Conservation (phyloP, 2,797 vertebrate species). For the Sebastolobus alascanus region DNA sequence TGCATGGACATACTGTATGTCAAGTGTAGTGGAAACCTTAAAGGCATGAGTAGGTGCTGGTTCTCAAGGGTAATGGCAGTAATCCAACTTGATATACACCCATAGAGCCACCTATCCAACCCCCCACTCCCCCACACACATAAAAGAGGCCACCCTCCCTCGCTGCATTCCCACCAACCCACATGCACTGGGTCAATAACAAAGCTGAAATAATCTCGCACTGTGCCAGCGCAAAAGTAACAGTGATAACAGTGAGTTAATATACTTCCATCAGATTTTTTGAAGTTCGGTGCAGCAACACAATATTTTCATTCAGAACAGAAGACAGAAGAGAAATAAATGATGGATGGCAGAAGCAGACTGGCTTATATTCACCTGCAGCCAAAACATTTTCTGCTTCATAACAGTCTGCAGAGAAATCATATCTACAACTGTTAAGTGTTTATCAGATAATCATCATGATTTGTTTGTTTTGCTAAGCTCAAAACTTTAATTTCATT, state of each 20-base stretch:
- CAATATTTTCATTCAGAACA: slow-evolving; percentile 2
- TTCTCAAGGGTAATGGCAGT: slow-evolving; percentile 33
- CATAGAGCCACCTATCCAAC: slow-evolving; percentile 7
- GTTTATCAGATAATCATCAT: slow-evolving; percentile 44
- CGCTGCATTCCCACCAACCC: slow-evolving; percentile 15
- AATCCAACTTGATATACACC: slow-evolving; percentile 23
- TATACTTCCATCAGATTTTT: slow-evolving; percentile 3
- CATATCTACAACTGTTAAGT: not conserved
- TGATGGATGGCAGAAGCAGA: slow-evolving; percentile 6
- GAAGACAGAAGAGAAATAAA: not conserved
- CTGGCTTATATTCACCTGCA: not conserved
- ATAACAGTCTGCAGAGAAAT: slow-evolving; percentile 23
- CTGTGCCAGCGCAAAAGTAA: slow-evolving; percentile 1
- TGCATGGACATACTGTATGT: slow-evolving; percentile 6
- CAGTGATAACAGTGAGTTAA: slow-evolving; percentile 1
- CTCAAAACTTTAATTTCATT: slow-evolving; percentile 55
- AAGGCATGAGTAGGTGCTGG: slow-evolving; percentile 35
- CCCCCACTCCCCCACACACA: not conserved
- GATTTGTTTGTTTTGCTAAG: slow-evolving; percentile 41
- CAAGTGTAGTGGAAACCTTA: slow-evolving; percentile 27
- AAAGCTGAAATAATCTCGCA: slow-evolving; percentile 21
- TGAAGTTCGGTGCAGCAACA: not conserved
- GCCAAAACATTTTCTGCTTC: slow-evolving; percentile 10
- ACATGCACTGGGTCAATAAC: slow-evolving; percentile 1
- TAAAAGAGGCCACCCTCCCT: not conserved